Evolutionary conservation across 2,797 vertebrate genomes (phyloP).

Genomic region (Sebastes taczanowskii): DNA sequence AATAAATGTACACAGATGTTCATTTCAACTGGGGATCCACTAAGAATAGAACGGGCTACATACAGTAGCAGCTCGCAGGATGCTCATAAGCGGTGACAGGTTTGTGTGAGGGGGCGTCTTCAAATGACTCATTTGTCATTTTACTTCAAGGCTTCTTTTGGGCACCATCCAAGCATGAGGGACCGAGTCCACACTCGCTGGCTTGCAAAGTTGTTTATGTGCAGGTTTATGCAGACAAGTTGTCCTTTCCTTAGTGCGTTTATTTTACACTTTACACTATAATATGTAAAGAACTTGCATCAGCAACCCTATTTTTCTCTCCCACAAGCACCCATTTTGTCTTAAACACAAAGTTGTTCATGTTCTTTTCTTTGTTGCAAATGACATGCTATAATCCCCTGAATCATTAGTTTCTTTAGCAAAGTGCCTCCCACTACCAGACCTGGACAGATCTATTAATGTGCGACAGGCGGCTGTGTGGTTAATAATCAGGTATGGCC

Average conservation of each 20-base stretch:
- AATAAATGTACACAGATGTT: conserved; percentile 52
- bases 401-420: conserved; percentile 36
- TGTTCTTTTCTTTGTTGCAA: conserved; percentile 34
- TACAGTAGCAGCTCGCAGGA: conserved; percentile 61
- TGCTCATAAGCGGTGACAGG: conserved; percentile 77
- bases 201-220: conserved; percentile 48
- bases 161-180: conserved; percentile 68
- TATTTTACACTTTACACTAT: conserved; percentile 1
- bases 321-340: background rate
- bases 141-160: conserved; percentile 76
- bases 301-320: background rate
- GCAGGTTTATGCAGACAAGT: conserved; percentile 23
- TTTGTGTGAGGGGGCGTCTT: conserved; percentile 75
- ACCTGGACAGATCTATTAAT: conserved; percentile 37
- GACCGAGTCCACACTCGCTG: conserved; percentile 44
- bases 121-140: conserved; percentile 80
- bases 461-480: background rate
- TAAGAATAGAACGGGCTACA: conserved; percentile 54
- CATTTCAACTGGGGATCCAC: conserved; percentile 21
- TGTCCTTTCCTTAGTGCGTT: conserved; percentile 5
- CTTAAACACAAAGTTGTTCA: background rate
- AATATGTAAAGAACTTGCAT: background rate
- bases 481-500: conserved; percentile 52
- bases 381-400: conserved; percentile 30
- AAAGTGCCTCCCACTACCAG: conserved; percentile 1